phyloP scores from a whole-genome alignment of 2,113 vertebrate genomes.

The Brienomyrus longianalis region DNA sequence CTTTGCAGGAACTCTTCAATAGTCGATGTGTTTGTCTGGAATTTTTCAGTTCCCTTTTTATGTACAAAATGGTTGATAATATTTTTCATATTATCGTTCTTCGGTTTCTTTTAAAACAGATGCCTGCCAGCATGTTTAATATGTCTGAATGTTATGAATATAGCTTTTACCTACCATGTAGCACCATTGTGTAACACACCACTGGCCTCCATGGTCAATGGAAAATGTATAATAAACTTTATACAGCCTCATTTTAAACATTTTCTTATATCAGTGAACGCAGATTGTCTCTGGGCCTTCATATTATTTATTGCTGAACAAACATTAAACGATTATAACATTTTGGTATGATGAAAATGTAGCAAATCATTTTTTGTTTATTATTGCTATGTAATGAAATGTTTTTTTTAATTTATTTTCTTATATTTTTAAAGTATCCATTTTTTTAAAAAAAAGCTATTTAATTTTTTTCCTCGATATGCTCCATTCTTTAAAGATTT shows the following conservation, averaged over 20 bases:
- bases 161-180: slow-evolving; percentile 45
- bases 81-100: neutral
- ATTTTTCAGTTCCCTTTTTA: slow-evolving; percentile 23
- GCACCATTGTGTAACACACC: slow-evolving; percentile 40
- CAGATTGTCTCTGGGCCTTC: neutral
- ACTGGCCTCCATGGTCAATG: slow-evolving; percentile 36
- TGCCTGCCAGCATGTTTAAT: slow-evolving; percentile 46
- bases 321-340: neutral
- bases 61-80: slow-evolving; percentile 14
- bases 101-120: slow-evolving; percentile 13
- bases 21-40: neutral
- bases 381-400: neutral
- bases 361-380: neutral
- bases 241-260: slow-evolving; percentile 30
- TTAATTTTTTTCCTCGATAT: neutral
- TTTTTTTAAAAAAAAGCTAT: neutral
- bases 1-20: slow-evolving; percentile 26
- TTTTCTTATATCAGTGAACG: neutral
- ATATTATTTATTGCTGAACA: neutral
- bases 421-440: neutral
- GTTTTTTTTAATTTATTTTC: neutral
- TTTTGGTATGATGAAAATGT: neutral
- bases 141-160: slow-evolving; percentile 43
- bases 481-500: neutral
- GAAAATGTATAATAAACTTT: slow-evolving; percentile 50